phyloP scores from a whole-genome alignment of 2,888 invertebrate species.

The Plagiodera versicolora region DNA sequence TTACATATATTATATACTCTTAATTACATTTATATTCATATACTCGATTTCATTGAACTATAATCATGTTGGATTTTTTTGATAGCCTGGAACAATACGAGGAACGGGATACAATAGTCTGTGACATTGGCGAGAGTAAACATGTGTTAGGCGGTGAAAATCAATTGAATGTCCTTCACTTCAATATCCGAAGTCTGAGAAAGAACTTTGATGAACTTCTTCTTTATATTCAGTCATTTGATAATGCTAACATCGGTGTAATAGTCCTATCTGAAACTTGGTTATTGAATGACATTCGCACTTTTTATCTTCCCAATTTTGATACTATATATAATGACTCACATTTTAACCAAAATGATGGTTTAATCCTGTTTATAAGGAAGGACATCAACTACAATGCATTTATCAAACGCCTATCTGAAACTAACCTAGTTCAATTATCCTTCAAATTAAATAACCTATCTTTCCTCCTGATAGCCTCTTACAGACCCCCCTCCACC shows the following conservation, averaged over 20 bases:
- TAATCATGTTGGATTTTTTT: too few species aligned
- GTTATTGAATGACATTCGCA: neutral
- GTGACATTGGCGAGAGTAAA: too few species aligned
- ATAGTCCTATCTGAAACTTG: neutral
- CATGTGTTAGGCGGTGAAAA: too few species aligned
- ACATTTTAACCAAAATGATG: conserved; percentile 4
- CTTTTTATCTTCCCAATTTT: neutral
- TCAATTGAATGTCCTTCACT: neutral
- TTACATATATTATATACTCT: too few species aligned
- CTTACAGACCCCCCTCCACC: conserved; percentile 7
- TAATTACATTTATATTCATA: too few species aligned
- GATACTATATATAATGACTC: neutral
- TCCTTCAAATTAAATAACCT: conserved; percentile 4
- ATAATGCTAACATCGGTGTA: neutral
- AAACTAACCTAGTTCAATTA: conserved; percentile 2
- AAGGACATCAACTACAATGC: conserved; percentile 5
- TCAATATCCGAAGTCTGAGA: neutral
- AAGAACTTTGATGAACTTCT: neutral
- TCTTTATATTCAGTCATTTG: neutral
- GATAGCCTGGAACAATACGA: too few species aligned
- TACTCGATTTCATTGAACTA: too few species aligned
- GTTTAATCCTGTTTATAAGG: conserved; percentile 3
- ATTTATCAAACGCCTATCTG: neutral
- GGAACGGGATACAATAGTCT: too few species aligned
- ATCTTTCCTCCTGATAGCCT: conserved; percentile 2